Base-by-base conservation (phyloP, 2,888 invertebrate species). In the Tetramorium bicarinatum region DNA sequence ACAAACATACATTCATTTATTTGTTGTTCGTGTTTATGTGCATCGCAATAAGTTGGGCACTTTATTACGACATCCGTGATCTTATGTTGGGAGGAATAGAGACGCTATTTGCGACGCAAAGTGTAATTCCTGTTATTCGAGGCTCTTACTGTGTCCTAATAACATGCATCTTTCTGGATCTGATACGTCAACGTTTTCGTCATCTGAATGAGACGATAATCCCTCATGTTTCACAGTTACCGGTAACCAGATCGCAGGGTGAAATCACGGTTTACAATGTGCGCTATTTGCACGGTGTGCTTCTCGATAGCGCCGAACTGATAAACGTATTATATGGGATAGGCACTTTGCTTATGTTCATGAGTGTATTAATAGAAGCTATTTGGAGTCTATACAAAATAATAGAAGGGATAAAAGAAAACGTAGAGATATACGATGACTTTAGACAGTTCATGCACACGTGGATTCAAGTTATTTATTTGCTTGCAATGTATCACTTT, bases 151-250 rank as follows among this genome's bases (percentile, higher is more conserved):
- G 56, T 38, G 8, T 67, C 3, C 44, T 66, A 15, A 3, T 61
- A 41, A 49, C 9, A n/a, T 74, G 59, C 44, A 44, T 82, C 21
- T 47, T 84, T 61, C 71, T 87, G 2, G 82, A 87, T 66, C 56
- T 87, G 49, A 52, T 67, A 41, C 79, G 82, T n/a, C 87, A 87
- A 75, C 86, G 87, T 18, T 86, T 84, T 49, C 75, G 47, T 15
- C 87, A 87, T 54, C 41, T 87, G 13, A 87, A 87, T 29, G 21
- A 75, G 25, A 56, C 0, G 2, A 86, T 87, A 38, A 4, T 87
- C 25, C 62, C 86, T 56, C 21, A 79, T 6, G 15, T 82, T 49
- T 38, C 82, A 66, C 49, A 84, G 47, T 34, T 82, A 76, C 15
- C 83, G 56, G 7, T 59, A 29, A 13, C 61, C 47, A 34, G 61